Percentiles rank a stretch among this genome's conserved stretches.
These are phyloP conservation scores for Colaptes auratus DNA, from an alignment of 2,113 vertebrate species.

Conservation along the genomic window DNA sequence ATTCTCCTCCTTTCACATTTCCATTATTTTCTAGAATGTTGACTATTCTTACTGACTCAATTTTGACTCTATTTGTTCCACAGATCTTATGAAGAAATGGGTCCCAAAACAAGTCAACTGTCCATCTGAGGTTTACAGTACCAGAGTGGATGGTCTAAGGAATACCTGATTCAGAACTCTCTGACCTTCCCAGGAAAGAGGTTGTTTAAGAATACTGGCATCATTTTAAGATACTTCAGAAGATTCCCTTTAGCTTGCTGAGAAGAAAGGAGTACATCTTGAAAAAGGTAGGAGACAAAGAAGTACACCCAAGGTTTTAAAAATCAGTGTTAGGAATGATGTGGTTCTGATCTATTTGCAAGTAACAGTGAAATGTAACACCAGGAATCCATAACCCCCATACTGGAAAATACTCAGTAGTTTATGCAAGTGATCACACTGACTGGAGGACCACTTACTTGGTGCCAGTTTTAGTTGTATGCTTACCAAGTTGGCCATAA, in stretches of 20 bases:
- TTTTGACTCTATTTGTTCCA: not conserved
- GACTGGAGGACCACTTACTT: not conserved
- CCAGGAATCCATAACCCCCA: rapidly evolving
- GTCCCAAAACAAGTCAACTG: not conserved
- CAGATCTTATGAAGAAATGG: not conserved
- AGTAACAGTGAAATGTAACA: not conserved
- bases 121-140: not conserved
- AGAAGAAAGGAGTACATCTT: not conserved
- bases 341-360: not conserved
- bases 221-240: not conserved
- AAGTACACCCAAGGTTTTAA: not conserved
- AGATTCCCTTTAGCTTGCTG: not conserved
- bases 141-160: not conserved
- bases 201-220: not conserved
- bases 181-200: not conserved
- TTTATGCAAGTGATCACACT: not conserved
- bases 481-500: constrained; percentile 96
- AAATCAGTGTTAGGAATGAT: not conserved
- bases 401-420: rapidly evolving
- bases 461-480: rapidly evolving
- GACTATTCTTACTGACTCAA: not conserved
- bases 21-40: not conserved
- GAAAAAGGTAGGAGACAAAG: not conserved
- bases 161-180: not conserved
- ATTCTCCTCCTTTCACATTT: not conserved